Base-by-base conservation (phyloP, 1,140 invertebrate species). In the Lanistes nyassanus region DNA sequence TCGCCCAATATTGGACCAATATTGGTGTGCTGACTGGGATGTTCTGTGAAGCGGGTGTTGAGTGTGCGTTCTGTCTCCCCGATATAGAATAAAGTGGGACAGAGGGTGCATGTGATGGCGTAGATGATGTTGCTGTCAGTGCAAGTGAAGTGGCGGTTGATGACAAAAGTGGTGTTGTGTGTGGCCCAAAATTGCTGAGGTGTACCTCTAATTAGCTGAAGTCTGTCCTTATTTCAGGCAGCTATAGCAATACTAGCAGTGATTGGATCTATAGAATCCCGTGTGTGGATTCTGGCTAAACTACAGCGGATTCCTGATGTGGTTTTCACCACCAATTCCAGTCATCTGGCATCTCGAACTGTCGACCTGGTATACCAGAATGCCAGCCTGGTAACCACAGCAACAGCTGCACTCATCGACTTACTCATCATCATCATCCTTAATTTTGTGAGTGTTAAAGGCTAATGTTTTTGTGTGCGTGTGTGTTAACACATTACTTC, bases 391-490 rank as follows among this genome's bases (percentile, higher is more conserved):
- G 94, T 98, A 81, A 96, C 96, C 34, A 94, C 96, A 6, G 93
- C 96, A 76, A 95, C 96, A 0, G 96, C 96, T 76, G 96, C 96
- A 7, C 87, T 95, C 37, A 94, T 98, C 80, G 98, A 98, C 90
- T 93, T 98, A 86, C 91, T 95, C 51, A 94, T 97, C 81, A 98
- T 98, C 79, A 94, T 97, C 92, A 93, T 96, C 82, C 91, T 98
- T 2, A 97, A 87, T 56, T 81, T 87, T 55, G 84, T 89, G 80
- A 81, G 85, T 83, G 36, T 65, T 47, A 37, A 0, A 3, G 16
- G n/a, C 65, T 39, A 67, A 39, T 3, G 66, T 4, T 5, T 21
- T 29, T 47, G 39, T 42, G 39, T 42, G n/a, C n/a, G n/a, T n/a
- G n/a, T n/a, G n/a, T n/a, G n/a, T n/a, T n/a, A n/a, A n/a, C n/a